phyloP scores from a whole-genome alignment of 1,140 invertebrate species.

The Microplitis demolitor region DNA sequence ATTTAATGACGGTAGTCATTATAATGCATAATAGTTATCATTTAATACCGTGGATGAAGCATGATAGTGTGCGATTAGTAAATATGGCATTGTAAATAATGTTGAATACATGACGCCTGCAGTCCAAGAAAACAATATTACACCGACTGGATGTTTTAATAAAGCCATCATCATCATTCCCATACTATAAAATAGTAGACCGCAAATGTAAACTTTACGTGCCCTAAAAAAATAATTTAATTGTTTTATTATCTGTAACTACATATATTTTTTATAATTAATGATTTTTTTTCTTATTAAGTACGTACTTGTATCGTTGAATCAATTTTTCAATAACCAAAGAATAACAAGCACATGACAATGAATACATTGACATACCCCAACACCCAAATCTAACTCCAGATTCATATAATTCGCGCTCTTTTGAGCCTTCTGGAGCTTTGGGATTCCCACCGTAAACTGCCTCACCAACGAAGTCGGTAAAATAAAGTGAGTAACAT shows the following conservation, averaged over 20 bases:
- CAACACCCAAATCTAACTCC: slow-evolving; percentile 94
- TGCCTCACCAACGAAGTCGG: slow-evolving; percentile 94
- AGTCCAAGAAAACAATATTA: slow-evolving; percentile 87
- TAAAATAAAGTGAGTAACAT: slow-evolving; percentile 96
- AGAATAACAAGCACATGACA: slow-evolving; percentile 93
- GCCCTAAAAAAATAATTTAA: slow-evolving; percentile 68
- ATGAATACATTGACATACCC: slow-evolving; percentile 95
- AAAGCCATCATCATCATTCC: slow-evolving; percentile 91
- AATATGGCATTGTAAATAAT: slow-evolving; percentile 95
- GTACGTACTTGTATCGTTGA: slow-evolving; percentile 73
- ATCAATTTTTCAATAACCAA: slow-evolving; percentile 87
- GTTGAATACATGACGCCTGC: slow-evolving; percentile 97
- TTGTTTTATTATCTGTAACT: not conserved
- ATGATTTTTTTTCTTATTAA: not conserved
- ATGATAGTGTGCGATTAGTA: slow-evolving; percentile 92
- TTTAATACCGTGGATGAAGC: slow-evolving; percentile 77
- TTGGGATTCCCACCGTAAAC: slow-evolving; percentile 92
- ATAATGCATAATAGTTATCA: not conserved
- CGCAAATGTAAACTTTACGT: slow-evolving; percentile 84
- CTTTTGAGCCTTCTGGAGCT: slow-evolving; percentile 69
- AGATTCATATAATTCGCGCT: slow-evolving; percentile 77
- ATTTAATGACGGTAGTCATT: not conserved
- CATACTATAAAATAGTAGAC: slow-evolving; percentile 85
- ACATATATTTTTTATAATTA: not conserved
- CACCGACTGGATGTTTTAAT: slow-evolving; percentile 75